Evolutionary conservation across 1,140 invertebrate species (phyloP), one percentile per base, ranked within the genome.

Genomic region (Meloidogyne exigua): DNA sequence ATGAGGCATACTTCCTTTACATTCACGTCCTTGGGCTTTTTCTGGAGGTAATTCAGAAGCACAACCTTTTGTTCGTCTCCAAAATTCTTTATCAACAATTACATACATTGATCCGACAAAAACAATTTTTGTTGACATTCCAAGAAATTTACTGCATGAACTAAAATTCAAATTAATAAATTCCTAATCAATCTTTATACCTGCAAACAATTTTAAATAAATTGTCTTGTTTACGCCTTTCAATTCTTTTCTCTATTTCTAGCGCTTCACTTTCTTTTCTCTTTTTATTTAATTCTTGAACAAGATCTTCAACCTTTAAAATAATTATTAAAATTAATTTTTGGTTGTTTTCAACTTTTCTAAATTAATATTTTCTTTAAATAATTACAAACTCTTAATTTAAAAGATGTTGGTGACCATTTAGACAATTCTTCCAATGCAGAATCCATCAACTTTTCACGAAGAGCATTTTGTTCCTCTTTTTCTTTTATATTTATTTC

Each of bases 391-490:
- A 68, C 66, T 21, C 39, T 68, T 23, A 32, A 32, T 42, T 25
- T 68, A 36, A 68, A 36, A 36, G 28, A n/a, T 42, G 66, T 42
- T 42, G 28, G 28, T 68, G 66, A 42, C 66, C 39, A 36, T 42
- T 23, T 68, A n/a, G 66, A 32, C 21, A 68, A 68, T 42, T 68
- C 66, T 26, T 72, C 70, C 7, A 72, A 39, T 42, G 70, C 70
- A 42, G 25, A 26, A 18, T 72, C 18, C 76, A 77, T 77, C 15
- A 77, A 49, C 12, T 23, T 15, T 70, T 77, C 76, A 13, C 63
- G 67, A 69, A 77, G 23, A 23, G 23, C 66, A 28, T 77, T 77
- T 78, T 77, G 74, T 23, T 49, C 25, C 13, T 26, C 49, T 21
- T 25, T 39, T 28, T 69, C 76, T 28, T 28, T 32, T 25, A 66